phyloP scores from a whole-genome alignment of 1,140 invertebrate genomes.

The Phymorhynchus buccinoides region DNA sequence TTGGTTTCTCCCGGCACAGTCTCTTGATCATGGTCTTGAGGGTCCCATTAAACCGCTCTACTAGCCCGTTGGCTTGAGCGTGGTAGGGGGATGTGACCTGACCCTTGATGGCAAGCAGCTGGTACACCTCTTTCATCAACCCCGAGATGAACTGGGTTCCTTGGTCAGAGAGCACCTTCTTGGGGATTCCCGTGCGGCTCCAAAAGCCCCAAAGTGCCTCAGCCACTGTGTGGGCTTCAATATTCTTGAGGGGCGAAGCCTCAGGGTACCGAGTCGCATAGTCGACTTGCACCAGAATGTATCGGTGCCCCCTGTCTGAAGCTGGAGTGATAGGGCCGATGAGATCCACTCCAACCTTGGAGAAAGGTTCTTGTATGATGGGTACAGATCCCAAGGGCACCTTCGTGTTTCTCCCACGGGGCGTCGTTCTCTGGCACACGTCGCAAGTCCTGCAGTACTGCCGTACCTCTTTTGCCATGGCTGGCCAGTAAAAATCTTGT shows the following conservation, averaged over 20 bases:
- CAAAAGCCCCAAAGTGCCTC: conserved; percentile 14
- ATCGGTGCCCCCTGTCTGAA: conserved; percentile 40
- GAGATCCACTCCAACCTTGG: conserved; percentile 43
- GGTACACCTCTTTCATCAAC: conserved; percentile 48
- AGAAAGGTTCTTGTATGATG: conserved; percentile 40
- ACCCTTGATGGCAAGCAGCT: neutral
- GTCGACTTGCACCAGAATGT: conserved; percentile 46
- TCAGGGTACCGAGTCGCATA: conserved; percentile 48
- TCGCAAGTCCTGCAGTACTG: conserved; percentile 40
- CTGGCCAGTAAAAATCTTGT: conserved; percentile 53
- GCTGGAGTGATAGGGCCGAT: conserved; percentile 41
- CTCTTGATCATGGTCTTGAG: conserved; percentile 34
- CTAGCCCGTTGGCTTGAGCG: conserved; percentile 45
- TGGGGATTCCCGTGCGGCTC: conserved; percentile 17
- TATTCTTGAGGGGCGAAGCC: conserved; percentile 41
- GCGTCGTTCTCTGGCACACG: conserved; percentile 38
- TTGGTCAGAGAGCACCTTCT: conserved; percentile 48
- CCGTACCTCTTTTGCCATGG: conserved; percentile 29
- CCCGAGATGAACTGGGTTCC: conserved; percentile 50
- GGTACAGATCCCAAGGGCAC: conserved; percentile 31
- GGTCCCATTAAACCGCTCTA: conserved; percentile 41
- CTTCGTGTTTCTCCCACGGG: conserved; percentile 24
- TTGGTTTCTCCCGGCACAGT: conserved; percentile 32
- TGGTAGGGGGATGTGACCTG: conserved; percentile 40
- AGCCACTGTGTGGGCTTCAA: conserved; percentile 39